Evolutionary conservation across 2,797 vertebrate species (phyloP).

Genomic region (Crax fasciolata): DNA sequence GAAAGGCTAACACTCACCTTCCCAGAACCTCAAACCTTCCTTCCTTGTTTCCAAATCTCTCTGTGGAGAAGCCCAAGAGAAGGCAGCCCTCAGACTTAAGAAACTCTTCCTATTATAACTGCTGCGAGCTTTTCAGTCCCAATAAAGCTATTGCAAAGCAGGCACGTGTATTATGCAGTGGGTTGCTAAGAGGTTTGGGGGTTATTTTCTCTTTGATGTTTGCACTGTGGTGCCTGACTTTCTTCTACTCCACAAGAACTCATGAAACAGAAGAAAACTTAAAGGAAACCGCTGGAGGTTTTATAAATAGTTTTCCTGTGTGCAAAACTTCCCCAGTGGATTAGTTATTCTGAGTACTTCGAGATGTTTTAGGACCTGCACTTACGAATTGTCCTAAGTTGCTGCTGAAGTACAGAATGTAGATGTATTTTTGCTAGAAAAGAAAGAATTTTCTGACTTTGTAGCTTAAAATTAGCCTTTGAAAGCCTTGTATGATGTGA

Average conservation of each 20-base stretch:
- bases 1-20: not conserved
- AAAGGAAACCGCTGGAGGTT: not conserved
- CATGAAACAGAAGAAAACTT: not conserved
- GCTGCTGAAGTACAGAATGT: not conserved
- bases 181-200: not conserved
- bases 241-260: not conserved
- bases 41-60: not conserved
- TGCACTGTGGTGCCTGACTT: not conserved
- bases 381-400: not conserved
- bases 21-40: not conserved
- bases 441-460: not conserved
- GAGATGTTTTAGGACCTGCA: not conserved
- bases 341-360: not conserved
- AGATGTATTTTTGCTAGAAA: not conserved
- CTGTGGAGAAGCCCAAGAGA: not conserved
- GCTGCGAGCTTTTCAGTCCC: not conserved
- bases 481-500: not conserved
- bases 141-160: not conserved
- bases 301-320: not conserved
- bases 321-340: not conserved
- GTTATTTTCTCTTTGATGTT: not conserved
- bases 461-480: not conserved
- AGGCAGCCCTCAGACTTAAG: not conserved
- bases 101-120: not conserved
- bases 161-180: not conserved